A percentile compares a stretch with the other conserved stretches of the same genome.
Conservation (phyloP, 2,113 vertebrate species). For the Boleophthalmus pectinirostris region DNA sequence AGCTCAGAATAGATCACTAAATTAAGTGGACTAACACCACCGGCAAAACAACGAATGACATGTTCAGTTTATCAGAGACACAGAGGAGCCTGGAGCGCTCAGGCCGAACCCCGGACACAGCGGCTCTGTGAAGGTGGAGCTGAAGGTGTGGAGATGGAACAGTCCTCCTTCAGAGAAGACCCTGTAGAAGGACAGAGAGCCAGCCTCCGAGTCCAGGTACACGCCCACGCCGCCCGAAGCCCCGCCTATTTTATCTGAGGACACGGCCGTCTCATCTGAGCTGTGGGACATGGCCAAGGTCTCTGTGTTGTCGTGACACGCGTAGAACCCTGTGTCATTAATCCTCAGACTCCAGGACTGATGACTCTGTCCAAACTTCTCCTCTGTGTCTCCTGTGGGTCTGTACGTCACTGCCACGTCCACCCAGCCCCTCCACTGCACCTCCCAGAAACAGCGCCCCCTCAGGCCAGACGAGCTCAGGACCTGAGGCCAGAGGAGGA, state of each 20-base stretch:
- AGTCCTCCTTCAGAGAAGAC: not conserved
- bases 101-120: too few relatives aligned
- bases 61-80: too few relatives aligned
- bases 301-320: not conserved
- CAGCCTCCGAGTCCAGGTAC: not conserved
- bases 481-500: not conserved
- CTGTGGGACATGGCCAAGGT: not conserved
- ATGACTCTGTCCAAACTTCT: not conserved
- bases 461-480: not conserved
- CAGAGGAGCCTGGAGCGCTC: too few relatives aligned
- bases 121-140: too few relatives aligned
- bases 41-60: too few relatives aligned
- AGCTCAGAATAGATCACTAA: too few relatives aligned
- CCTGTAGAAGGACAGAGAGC: not conserved
- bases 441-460: not conserved
- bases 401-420: not conserved
- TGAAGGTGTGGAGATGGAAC: not conserved
- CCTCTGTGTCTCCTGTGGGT: not conserved
- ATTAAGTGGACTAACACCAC: too few relatives aligned
- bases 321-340: not conserved
- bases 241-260: not conserved
- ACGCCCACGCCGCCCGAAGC: not conserved
- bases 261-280: not conserved
- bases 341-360: conserved; percentile 1
- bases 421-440: not conserved